Conservation (phyloP, 2,888 invertebrate species). For the Amphipoea lucens region DNA sequence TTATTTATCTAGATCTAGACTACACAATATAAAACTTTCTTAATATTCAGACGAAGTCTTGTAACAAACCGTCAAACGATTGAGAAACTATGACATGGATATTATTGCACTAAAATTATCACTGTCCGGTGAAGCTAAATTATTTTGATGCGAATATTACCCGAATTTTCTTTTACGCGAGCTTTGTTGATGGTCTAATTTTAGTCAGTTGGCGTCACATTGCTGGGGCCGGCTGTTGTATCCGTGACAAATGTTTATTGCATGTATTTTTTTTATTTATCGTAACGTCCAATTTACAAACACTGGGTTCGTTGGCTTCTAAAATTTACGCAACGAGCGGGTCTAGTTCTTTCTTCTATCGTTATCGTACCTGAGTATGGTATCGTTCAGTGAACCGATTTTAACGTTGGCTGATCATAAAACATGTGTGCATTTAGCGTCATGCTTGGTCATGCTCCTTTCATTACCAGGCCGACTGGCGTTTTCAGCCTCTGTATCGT, state of each 20-base stretch:
- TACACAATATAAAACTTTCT: conserved; percentile 10
- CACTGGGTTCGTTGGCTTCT: conserved; percentile 78
- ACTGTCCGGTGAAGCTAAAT: conserved; percentile 58
- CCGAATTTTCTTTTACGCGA: conserved; percentile 61
- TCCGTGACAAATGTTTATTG: conserved; percentile 78
- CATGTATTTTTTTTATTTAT: conserved; percentile 76
- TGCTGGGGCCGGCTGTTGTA: conserved; percentile 68
- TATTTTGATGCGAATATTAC: conserved; percentile 72
- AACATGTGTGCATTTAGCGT: conserved; percentile 12
- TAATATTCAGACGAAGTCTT: conserved; percentile 17
- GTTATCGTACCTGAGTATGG: conserved; percentile 66
- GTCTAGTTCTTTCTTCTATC: conserved; percentile 51
- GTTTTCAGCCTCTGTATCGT: conserved; percentile 3
- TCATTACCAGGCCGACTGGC: conserved; percentile 13
- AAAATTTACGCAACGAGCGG: conserved; percentile 73
- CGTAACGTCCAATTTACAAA: conserved; percentile 73
- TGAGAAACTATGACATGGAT: conserved; percentile 52
- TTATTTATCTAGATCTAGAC: conserved; percentile 46
- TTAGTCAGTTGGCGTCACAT: conserved; percentile 74
- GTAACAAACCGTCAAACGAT: conserved; percentile 17
- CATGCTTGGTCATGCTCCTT: conserved; percentile 33
- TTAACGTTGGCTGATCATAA: conserved; percentile 35
- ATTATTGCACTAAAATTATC: conserved; percentile 67
- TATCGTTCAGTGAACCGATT: conserved; percentile 71
- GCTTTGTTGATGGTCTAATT: conserved; percentile 80